Evolutionary conservation across 2,888 invertebrate genomes (phyloP), one percentile per base, ranked within the genome.

Genomic region (Ectropis crepuscularia): DNA sequence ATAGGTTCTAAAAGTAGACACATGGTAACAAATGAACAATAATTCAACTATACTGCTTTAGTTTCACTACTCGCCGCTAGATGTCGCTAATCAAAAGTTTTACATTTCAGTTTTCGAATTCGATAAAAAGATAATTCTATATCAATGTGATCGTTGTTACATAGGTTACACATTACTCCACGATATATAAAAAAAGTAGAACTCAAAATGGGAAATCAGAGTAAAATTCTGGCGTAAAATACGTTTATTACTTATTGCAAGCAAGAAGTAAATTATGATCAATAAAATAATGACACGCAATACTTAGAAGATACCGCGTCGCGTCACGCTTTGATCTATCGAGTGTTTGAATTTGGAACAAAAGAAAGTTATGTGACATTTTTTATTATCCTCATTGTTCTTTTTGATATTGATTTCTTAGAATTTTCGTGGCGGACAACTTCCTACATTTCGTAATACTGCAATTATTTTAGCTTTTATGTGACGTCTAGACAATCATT

Each of bases 11-110:
- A 12, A 10, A 9, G 4, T 28, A n/a, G 11, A 7, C 0, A 16
- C 10, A 55, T n/a, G 55, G 55, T 55, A 6, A 12, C 9, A 38
- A 9, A 2, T n/a, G n/a, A n/a, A n/a, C n/a, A 5, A 10, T 45
- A 16, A 47, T 6, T 12, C 1, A 2, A 7, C 0, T 5, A 7
- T 8, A 12, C 8, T 47, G 0, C 0, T 43, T 45, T 71, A 70
- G 65, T 79, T 64, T 10, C 6, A 53, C 81, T 80, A 83, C 69
- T 81, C 66, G 57, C 50, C 69, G 58, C 73, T 66, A 83, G 87
- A 78, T 81, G 80, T 68, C 81, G n/a, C 48, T 63, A 5, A 36
- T 28, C 39, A 53, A 41, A n/a, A 12, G 6, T 36, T 41, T 12
- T 51, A 28, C 16, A 28, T 4, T 28, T 28, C 2, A 1, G 1